Evolutionary conservation across 2,888 invertebrate species (phyloP).

Genomic region (Eupithecia subumbrata): DNA sequence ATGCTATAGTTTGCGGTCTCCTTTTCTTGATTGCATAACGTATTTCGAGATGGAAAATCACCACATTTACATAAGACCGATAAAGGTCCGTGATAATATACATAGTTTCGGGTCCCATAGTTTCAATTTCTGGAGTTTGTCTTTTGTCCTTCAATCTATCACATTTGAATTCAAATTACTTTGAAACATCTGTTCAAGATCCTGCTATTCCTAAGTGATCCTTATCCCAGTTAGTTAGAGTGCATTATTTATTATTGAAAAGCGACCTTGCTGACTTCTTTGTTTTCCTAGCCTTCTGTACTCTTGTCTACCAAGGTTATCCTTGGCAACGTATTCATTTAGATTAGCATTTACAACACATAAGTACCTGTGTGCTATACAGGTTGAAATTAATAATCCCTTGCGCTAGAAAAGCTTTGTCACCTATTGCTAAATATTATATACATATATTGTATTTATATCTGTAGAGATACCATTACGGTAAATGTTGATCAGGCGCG

Average conservation of each 20-base stretch:
- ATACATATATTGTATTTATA: too few relatives aligned
- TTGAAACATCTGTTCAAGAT: conserved; percentile 17
- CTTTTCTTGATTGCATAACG: background rate
- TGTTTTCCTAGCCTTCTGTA: conserved; percentile 25
- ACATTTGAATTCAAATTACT: conserved; percentile 26
- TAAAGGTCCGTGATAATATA: background rate
- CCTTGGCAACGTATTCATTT: conserved; percentile 22
- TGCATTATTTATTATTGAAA: conserved; percentile 27
- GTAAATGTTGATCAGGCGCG: too few relatives aligned
- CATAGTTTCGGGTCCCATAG: background rate
- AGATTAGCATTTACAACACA: conserved; percentile 5
- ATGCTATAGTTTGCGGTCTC: background rate
- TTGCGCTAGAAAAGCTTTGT: background rate
- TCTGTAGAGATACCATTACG: too few relatives aligned
- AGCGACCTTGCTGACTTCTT: conserved; percentile 24
- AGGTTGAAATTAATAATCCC: background rate
- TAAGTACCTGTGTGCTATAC: background rate
- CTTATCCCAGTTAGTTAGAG: conserved; percentile 14
- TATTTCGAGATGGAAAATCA: conserved; percentile 2
- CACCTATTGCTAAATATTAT: background rate
- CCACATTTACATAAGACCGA: background rate
- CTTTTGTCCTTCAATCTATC: conserved; percentile 24
- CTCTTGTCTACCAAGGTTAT: conserved; percentile 20
- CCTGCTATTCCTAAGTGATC: conserved; percentile 19
- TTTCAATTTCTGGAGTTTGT: conserved; percentile 10